Evolutionary conservation across 92 coral and sea anemone species (phyloP).

Genomic region (Epizoanthus ramosus): DNA sequence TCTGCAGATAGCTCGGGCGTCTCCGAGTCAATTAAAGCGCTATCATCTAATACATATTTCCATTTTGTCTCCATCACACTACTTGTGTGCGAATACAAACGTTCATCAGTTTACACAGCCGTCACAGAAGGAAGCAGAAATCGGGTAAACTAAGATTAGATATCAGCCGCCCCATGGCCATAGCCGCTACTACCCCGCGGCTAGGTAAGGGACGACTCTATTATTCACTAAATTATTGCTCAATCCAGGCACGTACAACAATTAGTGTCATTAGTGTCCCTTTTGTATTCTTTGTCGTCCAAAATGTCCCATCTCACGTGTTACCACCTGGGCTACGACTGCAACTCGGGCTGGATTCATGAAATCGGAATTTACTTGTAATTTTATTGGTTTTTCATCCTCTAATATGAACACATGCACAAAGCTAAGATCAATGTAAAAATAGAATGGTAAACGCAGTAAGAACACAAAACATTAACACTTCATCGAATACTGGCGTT

Average conservation of each 20-base stretch:
- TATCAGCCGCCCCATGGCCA: not conserved
- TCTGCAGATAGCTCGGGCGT: not conserved
- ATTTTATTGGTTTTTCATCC: not conserved
- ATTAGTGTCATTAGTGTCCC: not conserved
- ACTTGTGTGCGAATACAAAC: not conserved
- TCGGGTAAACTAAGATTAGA: not conserved
- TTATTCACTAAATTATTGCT: not conserved
- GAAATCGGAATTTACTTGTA: not conserved
- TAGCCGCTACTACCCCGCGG: not conserved
- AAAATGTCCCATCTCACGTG: not conserved
- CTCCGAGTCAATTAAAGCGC: not conserved
- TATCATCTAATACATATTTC: not conserved
- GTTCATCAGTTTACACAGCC: constrained; percentile 18
- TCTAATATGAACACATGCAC: not conserved
- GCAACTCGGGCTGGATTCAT: not conserved
- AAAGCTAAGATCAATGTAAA: not conserved
- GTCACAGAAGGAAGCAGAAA: constrained; percentile 14
- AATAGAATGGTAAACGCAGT: not conserved
- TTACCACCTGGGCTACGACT: not conserved
- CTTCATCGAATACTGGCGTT: not conserved
- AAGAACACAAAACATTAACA: not conserved
- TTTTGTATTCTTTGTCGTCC: not conserved
- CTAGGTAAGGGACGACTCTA: not conserved
- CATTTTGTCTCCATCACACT: not conserved
- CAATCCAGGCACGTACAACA: constrained; percentile 33